Evolutionary conservation across 2,888 invertebrate species (phyloP).

Genomic region (Agrilus biguttatus): DNA sequence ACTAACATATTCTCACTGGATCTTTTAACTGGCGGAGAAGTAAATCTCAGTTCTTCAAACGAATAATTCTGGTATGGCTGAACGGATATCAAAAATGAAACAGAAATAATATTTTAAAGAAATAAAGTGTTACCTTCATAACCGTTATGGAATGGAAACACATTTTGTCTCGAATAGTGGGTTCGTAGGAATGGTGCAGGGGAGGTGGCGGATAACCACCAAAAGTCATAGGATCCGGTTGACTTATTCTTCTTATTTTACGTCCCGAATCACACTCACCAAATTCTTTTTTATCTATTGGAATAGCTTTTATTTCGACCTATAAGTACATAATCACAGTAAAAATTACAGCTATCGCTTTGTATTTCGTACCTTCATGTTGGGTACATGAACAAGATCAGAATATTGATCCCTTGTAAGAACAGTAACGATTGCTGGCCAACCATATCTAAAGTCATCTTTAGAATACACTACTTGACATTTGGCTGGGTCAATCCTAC

Average conservation of each 20-base stretch:
- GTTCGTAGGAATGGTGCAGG: slow-evolving; percentile 63
- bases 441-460: slow-evolving; percentile 60
- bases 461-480: slow-evolving; percentile 70
- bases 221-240: slow-evolving; percentile 43
- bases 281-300: slow-evolving; percentile 51
- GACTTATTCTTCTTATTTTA: slow-evolving; percentile 39
- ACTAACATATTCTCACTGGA: slow-evolving; percentile 72
- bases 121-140: slow-evolving; percentile 58
- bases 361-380: slow-evolving; percentile 53
- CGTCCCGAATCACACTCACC: slow-evolving; percentile 44
- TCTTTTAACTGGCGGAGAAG: slow-evolving; percentile 51
- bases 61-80: slow-evolving; percentile 82
- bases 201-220: slow-evolving; percentile 49
- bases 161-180: slow-evolving; percentile 79
- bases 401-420: slow-evolving; percentile 85
- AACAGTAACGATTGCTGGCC: slow-evolving; percentile 71
- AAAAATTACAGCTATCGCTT: slow-evolving; percentile 1
- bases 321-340: slow-evolving; percentile 16
- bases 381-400: slow-evolving; percentile 69
- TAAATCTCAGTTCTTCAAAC: slow-evolving; percentile 80
- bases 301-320: slow-evolving; percentile 60
- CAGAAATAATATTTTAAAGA: slow-evolving; percentile 1
- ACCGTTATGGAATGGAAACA: slow-evolving; percentile 89
- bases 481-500: slow-evolving; percentile 76
- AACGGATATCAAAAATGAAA: slow-evolving; percentile 9